A percentile compares a stretch with the other conserved stretches of the same genome.
Evolutionary conservation across 1,140 invertebrate species (phyloP).

Genomic region (Gryon sp.): DNA sequence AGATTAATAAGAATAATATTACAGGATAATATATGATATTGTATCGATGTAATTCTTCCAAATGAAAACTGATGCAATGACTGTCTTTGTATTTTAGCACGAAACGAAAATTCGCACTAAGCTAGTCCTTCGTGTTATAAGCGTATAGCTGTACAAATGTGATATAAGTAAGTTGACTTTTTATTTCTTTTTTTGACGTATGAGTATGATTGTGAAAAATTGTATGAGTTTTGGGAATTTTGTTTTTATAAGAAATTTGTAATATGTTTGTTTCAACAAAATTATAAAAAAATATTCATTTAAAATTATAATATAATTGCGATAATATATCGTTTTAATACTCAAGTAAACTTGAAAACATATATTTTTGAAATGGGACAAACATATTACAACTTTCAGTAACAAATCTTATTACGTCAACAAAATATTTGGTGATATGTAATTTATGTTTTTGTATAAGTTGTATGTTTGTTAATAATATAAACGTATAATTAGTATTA

Average conservation of each 20-base stretch:
- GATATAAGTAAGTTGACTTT: slow-evolving; percentile 67
- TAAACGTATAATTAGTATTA: no score
- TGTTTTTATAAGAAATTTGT: slow-evolving; percentile 50
- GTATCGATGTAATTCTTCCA: slow-evolving; percentile 23
- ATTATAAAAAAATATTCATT: no score
- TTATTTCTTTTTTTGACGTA: slow-evolving; percentile 14
- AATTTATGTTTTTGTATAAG: neutral
- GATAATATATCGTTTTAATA: no score
- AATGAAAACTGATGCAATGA: slow-evolving; percentile 22
- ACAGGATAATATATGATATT: slow-evolving; percentile 44
- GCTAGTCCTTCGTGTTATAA: slow-evolving; percentile 72
- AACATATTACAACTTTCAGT: slow-evolving; percentile 50
- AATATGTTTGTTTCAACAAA: slow-evolving; percentile 27
- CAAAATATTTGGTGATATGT: neutral
- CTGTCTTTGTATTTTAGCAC: slow-evolving; percentile 27
- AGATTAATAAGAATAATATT: slow-evolving; percentile 37
- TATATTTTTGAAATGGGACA: neutral
- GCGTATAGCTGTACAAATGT: slow-evolving; percentile 74
- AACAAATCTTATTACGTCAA: neutral
- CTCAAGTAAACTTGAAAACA: neutral
- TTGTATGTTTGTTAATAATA: neutral
- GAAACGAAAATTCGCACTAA: slow-evolving; percentile 64
- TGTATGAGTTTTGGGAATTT: slow-evolving; percentile 22
- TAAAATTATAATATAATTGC: no score
- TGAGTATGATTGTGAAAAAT: slow-evolving; percentile 5